Conservation (phyloP, 2,888 invertebrate species). For the Tortricodes alternella region DNA sequence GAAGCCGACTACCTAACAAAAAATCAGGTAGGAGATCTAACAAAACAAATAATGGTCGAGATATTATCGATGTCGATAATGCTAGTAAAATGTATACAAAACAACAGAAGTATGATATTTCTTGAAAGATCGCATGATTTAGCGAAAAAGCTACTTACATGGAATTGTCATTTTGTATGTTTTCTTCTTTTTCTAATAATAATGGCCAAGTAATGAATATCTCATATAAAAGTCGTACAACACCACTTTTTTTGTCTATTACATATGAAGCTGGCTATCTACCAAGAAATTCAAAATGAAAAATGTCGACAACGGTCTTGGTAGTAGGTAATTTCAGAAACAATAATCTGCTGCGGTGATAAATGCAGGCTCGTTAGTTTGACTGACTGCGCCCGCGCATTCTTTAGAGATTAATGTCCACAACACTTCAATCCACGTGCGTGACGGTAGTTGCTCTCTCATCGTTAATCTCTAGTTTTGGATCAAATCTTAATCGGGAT, state of each 20-base stretch:
- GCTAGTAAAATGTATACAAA: too few species aligned
- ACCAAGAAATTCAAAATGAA: conserved; percentile 27
- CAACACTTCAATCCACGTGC: neutral
- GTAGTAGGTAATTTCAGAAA: conserved; percentile 35
- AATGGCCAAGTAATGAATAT: too few species aligned
- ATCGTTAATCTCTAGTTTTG: conserved; percentile 1
- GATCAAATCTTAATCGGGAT: neutral
- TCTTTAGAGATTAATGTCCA: conserved; percentile 38
- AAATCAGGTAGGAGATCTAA: too few species aligned
- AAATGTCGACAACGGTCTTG: conserved; percentile 29
- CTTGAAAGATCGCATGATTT: too few species aligned
- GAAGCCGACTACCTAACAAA: too few species aligned
- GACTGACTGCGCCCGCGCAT: conserved; percentile 41
- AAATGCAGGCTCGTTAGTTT: conserved; percentile 49
- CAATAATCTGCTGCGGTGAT: conserved; percentile 42
- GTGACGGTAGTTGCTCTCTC: conserved; percentile 14
- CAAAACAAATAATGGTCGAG: too few species aligned
- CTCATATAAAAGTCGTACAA: too few species aligned
- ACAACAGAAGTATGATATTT: too few species aligned
- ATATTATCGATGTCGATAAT: too few species aligned
- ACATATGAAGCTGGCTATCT: neutral
- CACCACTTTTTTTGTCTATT: neutral
- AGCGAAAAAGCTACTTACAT: too few species aligned
- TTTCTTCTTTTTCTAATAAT: too few species aligned
- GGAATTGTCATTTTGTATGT: too few species aligned